phyloP scores from a whole-genome alignment of 2,113 vertebrate species.

The Mesembrinibis cayennensis region DNA sequence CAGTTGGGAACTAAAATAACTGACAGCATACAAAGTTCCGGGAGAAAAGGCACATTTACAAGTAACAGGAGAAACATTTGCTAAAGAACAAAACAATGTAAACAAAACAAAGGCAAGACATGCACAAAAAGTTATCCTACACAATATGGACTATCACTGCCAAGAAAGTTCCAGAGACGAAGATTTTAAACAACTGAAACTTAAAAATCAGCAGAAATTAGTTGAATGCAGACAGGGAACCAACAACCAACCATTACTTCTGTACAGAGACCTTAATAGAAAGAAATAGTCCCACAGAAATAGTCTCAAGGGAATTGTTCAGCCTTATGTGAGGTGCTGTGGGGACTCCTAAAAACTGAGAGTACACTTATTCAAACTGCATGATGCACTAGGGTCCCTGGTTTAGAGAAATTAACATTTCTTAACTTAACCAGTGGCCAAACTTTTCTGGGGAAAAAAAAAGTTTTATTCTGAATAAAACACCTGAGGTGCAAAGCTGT shows the following conservation, averaged over 20 bases:
- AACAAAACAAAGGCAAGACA: conserved; percentile 30
- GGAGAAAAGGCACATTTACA: not conserved
- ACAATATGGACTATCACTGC: not conserved
- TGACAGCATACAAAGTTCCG: not conserved
- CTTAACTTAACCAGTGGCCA: not conserved
- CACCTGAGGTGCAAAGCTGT: not conserved
- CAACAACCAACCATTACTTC: not conserved
- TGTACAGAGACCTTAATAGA: not conserved
- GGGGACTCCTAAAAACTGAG: not conserved
- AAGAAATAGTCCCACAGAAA: not conserved
- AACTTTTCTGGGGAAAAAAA: not conserved
- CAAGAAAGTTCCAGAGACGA: not conserved
- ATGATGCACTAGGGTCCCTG: not conserved
- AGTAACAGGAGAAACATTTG: not conserved
- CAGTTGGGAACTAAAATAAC: not conserved
- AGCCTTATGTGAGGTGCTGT: not conserved
- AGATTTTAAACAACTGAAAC: not conserved
- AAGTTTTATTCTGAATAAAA: not conserved
- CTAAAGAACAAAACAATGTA: conserved; percentile 26
- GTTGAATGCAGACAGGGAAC: not conserved
- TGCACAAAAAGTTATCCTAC: not conserved
- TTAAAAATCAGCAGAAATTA: not conserved
- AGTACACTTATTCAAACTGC: not conserved
- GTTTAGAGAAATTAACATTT: not conserved
- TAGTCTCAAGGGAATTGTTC: not conserved